A percentile compares a stretch with the other conserved stretches of the same genome.
Conservation (phyloP, 2,113 vertebrate species). For the Oryzias woworae region DNA sequence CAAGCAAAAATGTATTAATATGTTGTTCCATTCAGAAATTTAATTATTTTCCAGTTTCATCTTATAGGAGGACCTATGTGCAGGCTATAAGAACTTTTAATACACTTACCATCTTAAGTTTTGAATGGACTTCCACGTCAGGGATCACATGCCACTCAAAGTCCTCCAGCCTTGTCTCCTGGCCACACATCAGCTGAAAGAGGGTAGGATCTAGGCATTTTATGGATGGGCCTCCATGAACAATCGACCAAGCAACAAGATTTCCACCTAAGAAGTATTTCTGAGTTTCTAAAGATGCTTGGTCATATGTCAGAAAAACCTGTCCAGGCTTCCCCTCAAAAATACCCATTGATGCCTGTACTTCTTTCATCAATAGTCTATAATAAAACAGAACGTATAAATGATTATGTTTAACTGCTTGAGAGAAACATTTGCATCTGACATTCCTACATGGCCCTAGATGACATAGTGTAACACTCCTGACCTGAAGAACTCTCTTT, state of each 20-base stretch:
- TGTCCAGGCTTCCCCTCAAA: background rate
- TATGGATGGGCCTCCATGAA: background rate
- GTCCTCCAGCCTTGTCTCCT: background rate
- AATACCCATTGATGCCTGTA: background rate
- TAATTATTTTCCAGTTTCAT: too few relatives aligned
- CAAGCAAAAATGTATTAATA: too few relatives aligned
- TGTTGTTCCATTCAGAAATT: too few relatives aligned
- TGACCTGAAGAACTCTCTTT: too few relatives aligned
- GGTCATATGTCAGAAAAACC: constrained; percentile 5
- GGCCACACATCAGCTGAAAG: background rate
- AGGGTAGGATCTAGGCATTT: background rate
- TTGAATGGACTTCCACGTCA: background rate
- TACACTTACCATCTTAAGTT: background rate
- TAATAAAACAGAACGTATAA: too few relatives aligned
- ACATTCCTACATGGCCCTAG: too few relatives aligned
- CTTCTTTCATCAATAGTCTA: background rate
- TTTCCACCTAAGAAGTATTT: background rate
- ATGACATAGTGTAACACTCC: too few relatives aligned
- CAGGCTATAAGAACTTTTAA: too few relatives aligned
- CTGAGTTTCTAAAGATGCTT: background rate
- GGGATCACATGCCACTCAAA: background rate
- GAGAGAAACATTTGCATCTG: too few relatives aligned
- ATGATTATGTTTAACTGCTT: too few relatives aligned
- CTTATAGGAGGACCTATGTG: too few relatives aligned
- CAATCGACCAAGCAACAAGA: background rate